Evolutionary conservation across 2,113 vertebrate genomes (phyloP).

Genomic region (Notiomystis cincta): DNA sequence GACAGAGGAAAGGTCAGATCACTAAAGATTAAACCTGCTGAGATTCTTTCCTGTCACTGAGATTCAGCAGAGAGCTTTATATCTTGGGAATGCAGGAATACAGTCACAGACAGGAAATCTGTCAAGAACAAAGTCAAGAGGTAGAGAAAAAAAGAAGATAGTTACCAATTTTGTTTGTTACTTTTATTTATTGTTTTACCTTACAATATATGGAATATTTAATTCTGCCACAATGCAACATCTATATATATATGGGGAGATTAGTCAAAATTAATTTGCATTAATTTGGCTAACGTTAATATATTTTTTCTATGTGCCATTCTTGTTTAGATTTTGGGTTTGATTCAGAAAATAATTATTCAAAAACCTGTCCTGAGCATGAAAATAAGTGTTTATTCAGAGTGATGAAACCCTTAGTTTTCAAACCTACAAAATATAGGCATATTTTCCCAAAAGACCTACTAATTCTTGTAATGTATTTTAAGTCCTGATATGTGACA

Average conservation of each 20-base stretch:
- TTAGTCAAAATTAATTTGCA: neutral
- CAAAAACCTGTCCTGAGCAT: neutral
- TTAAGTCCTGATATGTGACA: neutral
- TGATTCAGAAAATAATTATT: neutral
- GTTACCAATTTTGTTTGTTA: neutral
- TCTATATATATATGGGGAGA: neutral
- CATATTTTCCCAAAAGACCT: neutral
- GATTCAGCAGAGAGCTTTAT: neutral
- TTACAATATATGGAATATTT: neutral
- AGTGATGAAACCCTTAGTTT: neutral
- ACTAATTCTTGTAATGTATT: neutral
- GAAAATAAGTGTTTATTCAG: neutral
- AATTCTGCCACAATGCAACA: neutral
- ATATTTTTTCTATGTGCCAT: neutral
- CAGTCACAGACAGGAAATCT: neutral
- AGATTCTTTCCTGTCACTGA: constrained; percentile 31
- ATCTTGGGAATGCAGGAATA: neutral
- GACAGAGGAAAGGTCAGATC: constrained; percentile 56
- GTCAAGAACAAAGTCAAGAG: neutral
- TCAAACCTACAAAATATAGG: neutral
- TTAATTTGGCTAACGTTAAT: neutral
- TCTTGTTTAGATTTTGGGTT: neutral
- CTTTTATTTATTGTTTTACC: neutral
- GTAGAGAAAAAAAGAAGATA: neutral
- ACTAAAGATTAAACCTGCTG: constrained; percentile 21